Evolutionary conservation across 2,888 invertebrate genomes (phyloP).

Genomic region (Rhingia campestris): DNA sequence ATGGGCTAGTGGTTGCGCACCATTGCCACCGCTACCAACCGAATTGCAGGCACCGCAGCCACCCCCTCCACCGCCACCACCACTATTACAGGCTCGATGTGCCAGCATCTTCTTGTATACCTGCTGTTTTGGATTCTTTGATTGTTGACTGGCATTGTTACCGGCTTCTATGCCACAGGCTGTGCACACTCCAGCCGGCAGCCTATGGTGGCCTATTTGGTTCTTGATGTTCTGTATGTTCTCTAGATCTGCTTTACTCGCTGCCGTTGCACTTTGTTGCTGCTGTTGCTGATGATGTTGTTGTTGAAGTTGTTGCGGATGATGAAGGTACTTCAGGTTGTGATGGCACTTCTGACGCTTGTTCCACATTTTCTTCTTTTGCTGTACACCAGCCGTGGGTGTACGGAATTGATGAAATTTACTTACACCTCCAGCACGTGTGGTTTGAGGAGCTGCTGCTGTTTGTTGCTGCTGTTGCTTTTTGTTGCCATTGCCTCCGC

Average conservation of each 20-base stretch:
- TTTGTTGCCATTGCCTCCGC: conserved; percentile 48
- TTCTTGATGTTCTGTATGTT: conserved; percentile 82
- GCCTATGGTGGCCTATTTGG: conserved; percentile 77
- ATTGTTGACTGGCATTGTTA: conserved; percentile 60
- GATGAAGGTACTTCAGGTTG: conserved; percentile 71
- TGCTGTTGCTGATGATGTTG: conserved; percentile 60
- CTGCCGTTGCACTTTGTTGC: conserved; percentile 24
- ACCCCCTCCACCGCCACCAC: conserved; percentile 47
- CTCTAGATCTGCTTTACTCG: conserved; percentile 80
- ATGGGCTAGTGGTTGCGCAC: conserved; percentile 58
- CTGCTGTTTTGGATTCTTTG: conserved; percentile 77
- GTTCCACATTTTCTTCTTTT: conserved; percentile 80
- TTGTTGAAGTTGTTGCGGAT: conserved; percentile 73
- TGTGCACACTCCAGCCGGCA: conserved; percentile 54
- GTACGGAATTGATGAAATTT: conserved; percentile 80
- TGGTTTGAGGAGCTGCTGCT: conserved; percentile 26
- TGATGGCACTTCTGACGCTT: conserved; percentile 80
- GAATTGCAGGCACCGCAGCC: conserved; percentile 63
- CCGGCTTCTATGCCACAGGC: conserved; percentile 65
- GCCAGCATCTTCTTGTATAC: conserved; percentile 79
- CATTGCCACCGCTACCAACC: conserved; percentile 57
- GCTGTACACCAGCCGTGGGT: conserved; percentile 79
- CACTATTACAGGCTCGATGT: conserved; percentile 73
- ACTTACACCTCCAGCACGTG: conserved; percentile 58
- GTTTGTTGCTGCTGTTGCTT: conserved; percentile 45